Percentiles rank a stretch among this genome's conserved stretches.
Conservation (phyloP, 2,113 vertebrate genomes). For the Nothoprocta perdicaria region DNA sequence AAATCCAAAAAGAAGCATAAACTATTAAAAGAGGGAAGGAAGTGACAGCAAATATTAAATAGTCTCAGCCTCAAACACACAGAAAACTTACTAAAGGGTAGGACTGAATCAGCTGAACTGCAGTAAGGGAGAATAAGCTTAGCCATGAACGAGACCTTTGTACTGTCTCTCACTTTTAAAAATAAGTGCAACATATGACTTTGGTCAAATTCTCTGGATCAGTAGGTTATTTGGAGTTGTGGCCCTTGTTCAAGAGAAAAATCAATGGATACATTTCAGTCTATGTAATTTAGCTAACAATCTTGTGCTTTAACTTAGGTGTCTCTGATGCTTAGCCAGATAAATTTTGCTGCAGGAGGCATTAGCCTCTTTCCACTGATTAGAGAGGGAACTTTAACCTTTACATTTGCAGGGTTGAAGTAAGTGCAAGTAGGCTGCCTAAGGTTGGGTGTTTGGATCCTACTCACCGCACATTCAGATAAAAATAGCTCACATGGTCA, state of each 20-base stretch:
- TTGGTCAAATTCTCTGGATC: not conserved
- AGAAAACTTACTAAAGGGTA: not conserved
- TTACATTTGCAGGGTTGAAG: not conserved
- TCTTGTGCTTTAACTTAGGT: not conserved
- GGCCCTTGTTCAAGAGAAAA: slow-evolving; percentile 6
- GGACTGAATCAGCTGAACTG: not conserved
- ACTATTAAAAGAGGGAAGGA: not conserved
- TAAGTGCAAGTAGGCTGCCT: not conserved
- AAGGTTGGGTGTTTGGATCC: not conserved
- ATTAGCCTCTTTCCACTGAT: not conserved
- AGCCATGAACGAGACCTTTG: not conserved
- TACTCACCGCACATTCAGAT: not conserved
- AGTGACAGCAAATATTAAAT: not conserved
- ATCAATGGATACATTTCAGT: slow-evolving; percentile 23
- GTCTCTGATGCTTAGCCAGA: not conserved
- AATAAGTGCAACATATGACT: not conserved
- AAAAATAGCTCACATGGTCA: not conserved
- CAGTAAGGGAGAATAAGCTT: not conserved
- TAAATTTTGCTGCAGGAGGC: slow-evolving; percentile 20
- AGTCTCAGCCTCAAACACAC: not conserved
- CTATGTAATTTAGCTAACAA: not conserved
- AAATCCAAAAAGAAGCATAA: not conserved
- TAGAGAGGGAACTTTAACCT: slow-evolving; percentile 18
- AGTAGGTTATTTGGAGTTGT: not conserved
- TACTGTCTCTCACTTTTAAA: not conserved